phyloP scores from a whole-genome alignment of 1,140 invertebrate species.

The Vanessa tameamea region DNA sequence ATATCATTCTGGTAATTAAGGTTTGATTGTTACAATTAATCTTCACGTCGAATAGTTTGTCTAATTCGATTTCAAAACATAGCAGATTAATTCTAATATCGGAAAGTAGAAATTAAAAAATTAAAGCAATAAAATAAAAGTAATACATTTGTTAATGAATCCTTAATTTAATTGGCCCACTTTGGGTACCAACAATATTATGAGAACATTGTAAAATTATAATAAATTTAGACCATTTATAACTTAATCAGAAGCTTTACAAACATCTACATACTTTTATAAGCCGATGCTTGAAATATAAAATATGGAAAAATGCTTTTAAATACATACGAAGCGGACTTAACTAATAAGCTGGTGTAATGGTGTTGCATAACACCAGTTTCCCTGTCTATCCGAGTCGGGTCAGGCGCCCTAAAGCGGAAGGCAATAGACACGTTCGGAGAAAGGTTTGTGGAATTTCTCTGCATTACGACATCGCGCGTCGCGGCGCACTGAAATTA shows the following conservation, averaged over 20 bases:
- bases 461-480: conserved; percentile 59
- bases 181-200: no score
- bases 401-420: conserved; percentile 27
- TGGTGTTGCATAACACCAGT: conserved; percentile 6
- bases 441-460: conserved; percentile 60
- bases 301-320: neutral
- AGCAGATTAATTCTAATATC: neutral
- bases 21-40: conserved; percentile 18
- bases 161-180: no score
- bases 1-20: conserved; percentile 58
- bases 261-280: no score
- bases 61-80: neutral
- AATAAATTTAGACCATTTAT: no score
- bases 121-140: neutral
- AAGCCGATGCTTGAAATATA: no score
- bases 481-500: conserved; percentile 63
- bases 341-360: conserved; percentile 5
- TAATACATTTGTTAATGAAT: no score
- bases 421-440: conserved; percentile 37
- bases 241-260: no score
- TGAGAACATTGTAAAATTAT: no score
- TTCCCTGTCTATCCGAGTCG: conserved; percentile 23
- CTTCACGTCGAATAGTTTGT: neutral
- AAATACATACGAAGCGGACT: neutral
- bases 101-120: neutral